Base-by-base conservation (phyloP, 1,140 invertebrate genomes). In the Watersipora subatra region DNA sequence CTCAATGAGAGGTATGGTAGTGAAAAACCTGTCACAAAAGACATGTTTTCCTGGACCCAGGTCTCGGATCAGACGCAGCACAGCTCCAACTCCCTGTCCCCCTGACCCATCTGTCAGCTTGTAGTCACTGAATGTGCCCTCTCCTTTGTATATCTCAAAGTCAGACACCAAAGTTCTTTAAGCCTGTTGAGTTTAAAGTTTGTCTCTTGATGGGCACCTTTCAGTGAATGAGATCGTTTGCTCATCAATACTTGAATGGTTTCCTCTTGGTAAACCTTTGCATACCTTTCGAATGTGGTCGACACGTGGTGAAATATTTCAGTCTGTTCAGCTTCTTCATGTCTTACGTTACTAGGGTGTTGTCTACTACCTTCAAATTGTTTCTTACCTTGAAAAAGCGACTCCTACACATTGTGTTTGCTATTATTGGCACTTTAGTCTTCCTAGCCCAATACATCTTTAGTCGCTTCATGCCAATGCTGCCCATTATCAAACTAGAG, bases 161-260 rank as follows among this genome's bases (percentile, higher is more conserved):
- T 73, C 76, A 69, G 79, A 74, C 65, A 73, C 69, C 65, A 74
- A 79, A n/a, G 67, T 78, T 71, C 72, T 79, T 81, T 29, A 73
- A 79, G 46, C 75, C 75, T 75, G 76, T 78, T 68, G 79, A 79
- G 64, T 77, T 66, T 27, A 77, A 73, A 63, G 76, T 78, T 29
- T 75, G 68, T 63, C 76, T 72, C 77, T 78, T 62, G 78, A 69
- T 67, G 69, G 71, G 72, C 74, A 73, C 66, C 69, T 63, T 67
- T 69, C 67, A 73, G 74, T 68, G 77, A 70, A 71, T 74, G 74
- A 46, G 24, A 71, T 74, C 70, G 64, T 71, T 68, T 71, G 68
- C 64, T 64, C 62, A 57, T 63, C 69, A 73, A 78, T 67, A 72
- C 63, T 75, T 70, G 68, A 71, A 56, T 76, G 71, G 58, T 79